Conservation (phyloP, 2,113 vertebrate genomes). For the Oenanthe oenanthe region DNA sequence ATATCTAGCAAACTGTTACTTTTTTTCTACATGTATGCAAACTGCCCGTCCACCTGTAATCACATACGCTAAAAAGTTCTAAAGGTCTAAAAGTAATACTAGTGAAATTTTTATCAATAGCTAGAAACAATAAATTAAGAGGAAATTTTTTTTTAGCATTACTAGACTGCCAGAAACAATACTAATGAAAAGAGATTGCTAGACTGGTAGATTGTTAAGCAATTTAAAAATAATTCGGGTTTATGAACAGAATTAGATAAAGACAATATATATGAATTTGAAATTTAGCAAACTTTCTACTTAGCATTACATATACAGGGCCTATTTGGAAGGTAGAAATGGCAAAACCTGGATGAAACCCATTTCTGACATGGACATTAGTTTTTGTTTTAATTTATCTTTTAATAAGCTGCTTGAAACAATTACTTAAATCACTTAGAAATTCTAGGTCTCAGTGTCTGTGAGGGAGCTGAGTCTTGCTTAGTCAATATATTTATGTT, state of each 20-base stretch:
- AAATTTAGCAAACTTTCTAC: slow-evolving; percentile 5
- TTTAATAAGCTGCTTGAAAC: background rate
- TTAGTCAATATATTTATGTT: background rate
- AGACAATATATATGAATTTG: slow-evolving; percentile 10
- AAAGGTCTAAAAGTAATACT: background rate
- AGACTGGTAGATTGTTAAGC: background rate
- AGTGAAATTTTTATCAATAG: slow-evolving; percentile 41
- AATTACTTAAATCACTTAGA: background rate
- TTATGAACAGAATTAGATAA: slow-evolving; percentile 37
- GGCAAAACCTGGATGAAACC: slow-evolving; percentile 16
- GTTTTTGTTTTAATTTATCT: background rate
- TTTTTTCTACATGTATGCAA: slow-evolving; percentile 6
- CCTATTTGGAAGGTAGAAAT: background rate
- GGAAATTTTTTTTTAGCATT: slow-evolving; percentile 50
- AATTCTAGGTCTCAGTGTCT: background rate
- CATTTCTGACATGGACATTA: background rate
- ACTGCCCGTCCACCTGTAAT: background rate
- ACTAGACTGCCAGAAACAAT: slow-evolving; percentile 39
- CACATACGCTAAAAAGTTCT: background rate
- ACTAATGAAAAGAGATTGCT: background rate
- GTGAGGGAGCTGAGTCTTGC: background rate
- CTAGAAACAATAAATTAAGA: slow-evolving; percentile 10
- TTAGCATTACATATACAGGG: background rate
- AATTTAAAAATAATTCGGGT: background rate
- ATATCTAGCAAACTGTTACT: slow-evolving; percentile 4